These are phyloP conservation scores for Hippasteria phrygiana DNA, from an alignment of 53 echinoderm and acorn worm species.

Conservation along the genomic window DNA sequence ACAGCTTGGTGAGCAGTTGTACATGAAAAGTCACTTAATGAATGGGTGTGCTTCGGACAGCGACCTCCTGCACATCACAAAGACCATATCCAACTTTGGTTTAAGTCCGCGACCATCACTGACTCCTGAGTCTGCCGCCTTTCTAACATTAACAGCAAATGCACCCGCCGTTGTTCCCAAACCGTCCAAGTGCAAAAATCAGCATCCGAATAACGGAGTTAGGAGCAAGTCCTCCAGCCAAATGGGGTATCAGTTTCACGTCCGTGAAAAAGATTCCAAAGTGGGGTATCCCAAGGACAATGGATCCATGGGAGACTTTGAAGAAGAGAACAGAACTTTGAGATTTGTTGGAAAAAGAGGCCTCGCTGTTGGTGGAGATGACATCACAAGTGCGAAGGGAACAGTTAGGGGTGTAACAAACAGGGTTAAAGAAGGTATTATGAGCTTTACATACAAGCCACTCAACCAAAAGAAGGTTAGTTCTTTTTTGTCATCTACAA, in stretches of 20 bases:
- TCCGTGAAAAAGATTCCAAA: conserved; percentile 24
- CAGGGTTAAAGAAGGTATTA: conserved; percentile 92
- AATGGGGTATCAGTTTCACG: conserved; percentile 48
- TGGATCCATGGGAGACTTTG: conserved; percentile 3
- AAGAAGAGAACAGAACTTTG: conserved; percentile 86
- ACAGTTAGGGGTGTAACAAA: conserved; percentile 94
- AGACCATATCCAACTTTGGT: conserved; percentile 18
- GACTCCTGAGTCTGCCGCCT: neutral
- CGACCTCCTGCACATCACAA: conserved; percentile 23
- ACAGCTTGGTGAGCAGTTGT: conserved; percentile 5
- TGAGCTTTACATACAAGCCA: conserved; percentile 90
- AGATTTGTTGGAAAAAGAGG: conserved; percentile 92
- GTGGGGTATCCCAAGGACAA: neutral
- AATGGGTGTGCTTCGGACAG: conserved; percentile 43
- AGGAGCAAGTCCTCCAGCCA: conserved; percentile 24
- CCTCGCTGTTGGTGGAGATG: conserved; percentile 84
- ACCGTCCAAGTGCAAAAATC: conserved; percentile 40
- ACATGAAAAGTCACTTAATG: conserved; percentile 15
- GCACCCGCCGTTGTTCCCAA: conserved; percentile 27
- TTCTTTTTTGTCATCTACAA: too few relatives aligned
- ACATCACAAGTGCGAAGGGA: conserved; percentile 86
- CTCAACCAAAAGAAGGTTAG: conserved; percentile 81
- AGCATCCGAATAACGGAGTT: conserved; percentile 10
- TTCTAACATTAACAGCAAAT: neutral
- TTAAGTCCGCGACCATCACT: conserved; percentile 10